Percentiles rank a stretch among this genome's conserved stretches.
phyloP scores from a whole-genome alignment of 2,113 vertebrate genomes.

The Stigmatopora nigra region DNA sequence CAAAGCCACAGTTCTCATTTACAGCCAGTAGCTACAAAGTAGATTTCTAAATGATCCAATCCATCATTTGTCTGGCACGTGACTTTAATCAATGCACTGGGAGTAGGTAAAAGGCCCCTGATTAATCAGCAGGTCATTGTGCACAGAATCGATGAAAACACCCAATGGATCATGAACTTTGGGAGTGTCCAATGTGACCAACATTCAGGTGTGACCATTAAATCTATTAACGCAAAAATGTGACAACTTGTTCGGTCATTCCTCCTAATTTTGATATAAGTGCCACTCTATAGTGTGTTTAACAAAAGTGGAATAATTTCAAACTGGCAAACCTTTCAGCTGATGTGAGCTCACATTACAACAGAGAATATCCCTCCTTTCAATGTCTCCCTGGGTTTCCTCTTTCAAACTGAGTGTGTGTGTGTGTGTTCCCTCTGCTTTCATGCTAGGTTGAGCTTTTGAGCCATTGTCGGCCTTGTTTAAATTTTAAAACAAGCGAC shows the following conservation, averaged over 20 bases:
- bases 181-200: slow-evolving; percentile 9
- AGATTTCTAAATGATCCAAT: slow-evolving; percentile 41
- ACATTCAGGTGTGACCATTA: background rate
- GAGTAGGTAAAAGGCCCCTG: slow-evolving; percentile 20
- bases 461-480: slow-evolving; percentile 60
- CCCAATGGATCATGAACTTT: slow-evolving; percentile 26
- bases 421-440: slow-evolving; percentile 46
- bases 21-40: slow-evolving; percentile 16
- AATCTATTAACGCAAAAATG: background rate
- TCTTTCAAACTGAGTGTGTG: slow-evolving; percentile 41
- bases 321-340: background rate
- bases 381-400: slow-evolving; percentile 35
- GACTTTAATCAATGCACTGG: slow-evolving; percentile 41
- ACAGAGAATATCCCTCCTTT: slow-evolving; percentile 9
- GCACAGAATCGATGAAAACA: slow-evolving; percentile 30
- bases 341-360: background rate
- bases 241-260: background rate
- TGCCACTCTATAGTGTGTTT: too few species aligned
- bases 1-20: slow-evolving; percentile 14
- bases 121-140: slow-evolving; percentile 34
- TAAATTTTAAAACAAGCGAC: slow-evolving; percentile 65
- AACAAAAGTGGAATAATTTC: too few species aligned
- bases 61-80: slow-evolving; percentile 30
- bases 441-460: slow-evolving; percentile 65
- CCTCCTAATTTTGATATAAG: background rate